Evolutionary conservation across 2,888 invertebrate species (phyloP).

Genomic region (Conchocele bisecta): DNA sequence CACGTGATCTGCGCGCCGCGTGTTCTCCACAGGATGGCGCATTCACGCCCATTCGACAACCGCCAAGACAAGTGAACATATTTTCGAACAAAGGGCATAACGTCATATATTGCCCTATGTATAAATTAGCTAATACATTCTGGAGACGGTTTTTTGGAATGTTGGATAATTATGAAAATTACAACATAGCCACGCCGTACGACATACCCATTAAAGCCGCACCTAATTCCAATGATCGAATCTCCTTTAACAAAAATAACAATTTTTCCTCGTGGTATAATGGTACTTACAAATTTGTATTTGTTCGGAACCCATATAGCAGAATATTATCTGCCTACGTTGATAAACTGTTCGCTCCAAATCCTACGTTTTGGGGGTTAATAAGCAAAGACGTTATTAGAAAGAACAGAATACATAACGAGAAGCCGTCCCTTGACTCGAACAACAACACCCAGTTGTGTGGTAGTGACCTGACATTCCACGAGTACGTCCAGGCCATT

Average conservation of each 20-base stretch:
- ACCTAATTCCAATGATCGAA: conserved; percentile 30
- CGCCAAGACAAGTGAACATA: no score
- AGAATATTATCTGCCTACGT: conserved; percentile 65
- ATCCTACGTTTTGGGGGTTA: conserved; percentile 52
- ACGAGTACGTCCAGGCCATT: conserved; percentile 62
- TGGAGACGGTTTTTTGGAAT: conserved; percentile 54
- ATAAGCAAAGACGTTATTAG: conserved; percentile 24
- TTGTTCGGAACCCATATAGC: conserved; percentile 67
- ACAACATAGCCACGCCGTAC: conserved; percentile 27
- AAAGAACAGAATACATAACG: background rate
- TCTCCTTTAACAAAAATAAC: background rate
- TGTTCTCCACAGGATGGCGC: no score
- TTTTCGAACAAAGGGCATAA: conserved; percentile 34
- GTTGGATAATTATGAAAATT: background rate
- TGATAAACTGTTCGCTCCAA: conserved; percentile 68
- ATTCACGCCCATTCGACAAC: no score
- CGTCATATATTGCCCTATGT: conserved; percentile 50
- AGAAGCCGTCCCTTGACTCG: background rate
- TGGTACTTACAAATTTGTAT: conserved; percentile 52
- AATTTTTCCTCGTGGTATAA: background rate
- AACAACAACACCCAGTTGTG: conserved; percentile 24
- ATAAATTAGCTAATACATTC: conserved; percentile 52
- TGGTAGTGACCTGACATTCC: conserved; percentile 62
- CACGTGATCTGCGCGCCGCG: no score
- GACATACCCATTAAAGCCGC: conserved; percentile 43